Base-by-base conservation (phyloP, 2,888 invertebrate species). In the Idaea dimidiata region DNA sequence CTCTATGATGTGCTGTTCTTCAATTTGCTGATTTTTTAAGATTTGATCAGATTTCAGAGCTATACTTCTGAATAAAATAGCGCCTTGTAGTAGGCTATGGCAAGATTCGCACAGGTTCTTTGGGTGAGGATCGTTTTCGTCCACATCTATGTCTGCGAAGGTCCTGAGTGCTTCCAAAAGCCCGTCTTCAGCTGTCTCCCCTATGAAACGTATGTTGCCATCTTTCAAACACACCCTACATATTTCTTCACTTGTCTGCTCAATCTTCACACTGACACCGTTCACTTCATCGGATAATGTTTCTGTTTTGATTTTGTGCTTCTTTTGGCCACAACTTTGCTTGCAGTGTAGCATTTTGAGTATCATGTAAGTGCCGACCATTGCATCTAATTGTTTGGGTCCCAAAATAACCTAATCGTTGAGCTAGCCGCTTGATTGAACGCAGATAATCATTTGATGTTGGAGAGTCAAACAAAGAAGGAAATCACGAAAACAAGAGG, bases 141-240 rank as follows among this genome's bases (percentile, higher is more conserved):
- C 74, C 0, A 90, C 70, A 59, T 82, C 77, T 64, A 91, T 80
- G 14, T 80, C 86, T 18, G 78, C 83, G 60, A 91, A 82, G 17
- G 61, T 70, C 17, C 66, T 74, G 31, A 91, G 62, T 0, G 77
- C 79, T 58, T 82, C 80, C 0, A 85, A 72, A 54, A 88, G 66
- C 60, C 88, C 79, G 58, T 80, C 74, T 1, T 60, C 55, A 1
- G 60, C 57, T 5, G 73, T 67, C 10, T 72, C 71, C 2, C 82
- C 83, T 59, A 75, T 85, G 59, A 92, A 89, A 16, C 86, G 83
- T 65, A 90, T 77, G 56, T 68, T 69, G n/a, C 90, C 91, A 67
- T 81, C 76, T 70, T 88, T 86, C 6, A 91, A 75, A 69, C 91
- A 92, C 32, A 91, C 81, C 67, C 91, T 81, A 70, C 91, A 91